These are phyloP conservation scores for Vulpes vulpes DNA, from an alignment of 2,113 vertebrate genomes.

Conservation along the genomic window DNA sequence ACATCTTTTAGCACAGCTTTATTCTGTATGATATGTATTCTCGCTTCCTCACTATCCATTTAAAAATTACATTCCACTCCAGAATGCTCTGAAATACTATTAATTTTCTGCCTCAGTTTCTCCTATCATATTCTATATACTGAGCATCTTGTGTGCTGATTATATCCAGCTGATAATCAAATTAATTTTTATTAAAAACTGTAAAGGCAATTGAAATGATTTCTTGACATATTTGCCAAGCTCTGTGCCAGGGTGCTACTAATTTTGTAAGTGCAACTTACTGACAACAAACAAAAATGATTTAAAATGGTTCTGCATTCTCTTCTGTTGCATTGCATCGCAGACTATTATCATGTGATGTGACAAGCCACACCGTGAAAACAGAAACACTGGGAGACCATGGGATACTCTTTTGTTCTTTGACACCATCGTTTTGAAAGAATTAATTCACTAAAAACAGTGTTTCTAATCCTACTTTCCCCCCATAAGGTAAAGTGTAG, in stretches of 20 bases:
- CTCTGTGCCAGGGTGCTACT: not conserved
- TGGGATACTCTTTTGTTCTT: not conserved
- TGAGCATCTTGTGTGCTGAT: not conserved
- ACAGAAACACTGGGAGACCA: not conserved
- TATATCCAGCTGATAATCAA: constrained; percentile 21
- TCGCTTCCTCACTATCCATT: not conserved
- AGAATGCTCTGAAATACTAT: constrained; percentile 28
- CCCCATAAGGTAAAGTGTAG: not conserved
- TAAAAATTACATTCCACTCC: not conserved
- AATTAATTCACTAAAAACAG: constrained; percentile 10
- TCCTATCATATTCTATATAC: not conserved
- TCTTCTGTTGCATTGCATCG: not conserved
- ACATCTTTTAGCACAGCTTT: not conserved
- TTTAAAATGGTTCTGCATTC: not conserved
- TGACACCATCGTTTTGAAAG: not conserved
- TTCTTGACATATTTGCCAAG: constrained; percentile 59
- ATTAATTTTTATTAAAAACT: constrained; percentile 63
- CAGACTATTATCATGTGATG: not conserved
- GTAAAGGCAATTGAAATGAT: constrained; percentile 49
- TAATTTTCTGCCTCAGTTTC: not conserved
- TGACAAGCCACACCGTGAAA: not conserved
- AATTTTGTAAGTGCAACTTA: constrained; percentile 61
- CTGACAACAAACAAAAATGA: constrained; percentile 39
- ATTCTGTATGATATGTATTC: not conserved
- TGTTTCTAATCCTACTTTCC: constrained; percentile 16